A percentile compares a stretch with the other conserved stretches of the same genome.
Evolutionary conservation across 2,888 invertebrate genomes (phyloP).

Genomic region (Polymixis lichenea): DNA sequence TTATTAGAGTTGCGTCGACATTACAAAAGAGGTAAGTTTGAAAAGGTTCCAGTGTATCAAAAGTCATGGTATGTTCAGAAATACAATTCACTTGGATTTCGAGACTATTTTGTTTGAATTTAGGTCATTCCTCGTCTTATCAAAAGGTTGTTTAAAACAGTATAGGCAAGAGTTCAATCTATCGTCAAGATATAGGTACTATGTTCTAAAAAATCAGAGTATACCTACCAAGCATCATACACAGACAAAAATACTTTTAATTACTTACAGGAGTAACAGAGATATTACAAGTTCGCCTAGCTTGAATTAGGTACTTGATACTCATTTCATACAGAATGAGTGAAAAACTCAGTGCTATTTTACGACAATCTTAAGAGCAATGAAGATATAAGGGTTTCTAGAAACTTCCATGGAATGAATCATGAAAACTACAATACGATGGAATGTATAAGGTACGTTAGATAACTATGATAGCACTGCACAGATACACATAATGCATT

Average conservation of each 20-base stretch:
- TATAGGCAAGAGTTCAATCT: slow-evolving; percentile 26
- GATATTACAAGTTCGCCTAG: slow-evolving; percentile 13
- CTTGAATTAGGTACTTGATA: slow-evolving; percentile 11
- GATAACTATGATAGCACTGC: slow-evolving; percentile 45
- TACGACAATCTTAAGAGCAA: slow-evolving; percentile 21
- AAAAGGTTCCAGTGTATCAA: slow-evolving; percentile 43
- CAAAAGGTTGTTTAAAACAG: slow-evolving; percentile 22
- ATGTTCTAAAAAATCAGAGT: slow-evolving; percentile 7
- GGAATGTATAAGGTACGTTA: slow-evolving; percentile 50
- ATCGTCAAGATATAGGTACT: slow-evolving; percentile 29
- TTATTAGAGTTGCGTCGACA: slow-evolving; percentile 25
- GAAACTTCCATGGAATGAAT: slow-evolving; percentile 45
- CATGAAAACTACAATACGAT: slow-evolving; percentile 53
- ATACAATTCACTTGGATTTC: slow-evolving; percentile 29
- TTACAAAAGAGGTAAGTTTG: slow-evolving; percentile 48
- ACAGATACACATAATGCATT: slow-evolving; percentile 67
- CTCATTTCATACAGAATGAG: not conserved
- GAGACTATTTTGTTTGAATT: slow-evolving; percentile 21
- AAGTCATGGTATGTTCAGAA: slow-evolving; percentile 17
- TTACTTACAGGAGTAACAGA: slow-evolving; percentile 19
- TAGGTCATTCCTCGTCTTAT: slow-evolving; percentile 19
- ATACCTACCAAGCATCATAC: slow-evolving; percentile 42
- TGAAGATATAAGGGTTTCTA: slow-evolving; percentile 45
- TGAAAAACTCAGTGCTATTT: slow-evolving; percentile 12
- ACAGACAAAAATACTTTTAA: slow-evolving; percentile 15